These are phyloP conservation scores for Merodon equestris DNA, from an alignment of 2,888 invertebrate species.

Conservation along the genomic window DNA sequence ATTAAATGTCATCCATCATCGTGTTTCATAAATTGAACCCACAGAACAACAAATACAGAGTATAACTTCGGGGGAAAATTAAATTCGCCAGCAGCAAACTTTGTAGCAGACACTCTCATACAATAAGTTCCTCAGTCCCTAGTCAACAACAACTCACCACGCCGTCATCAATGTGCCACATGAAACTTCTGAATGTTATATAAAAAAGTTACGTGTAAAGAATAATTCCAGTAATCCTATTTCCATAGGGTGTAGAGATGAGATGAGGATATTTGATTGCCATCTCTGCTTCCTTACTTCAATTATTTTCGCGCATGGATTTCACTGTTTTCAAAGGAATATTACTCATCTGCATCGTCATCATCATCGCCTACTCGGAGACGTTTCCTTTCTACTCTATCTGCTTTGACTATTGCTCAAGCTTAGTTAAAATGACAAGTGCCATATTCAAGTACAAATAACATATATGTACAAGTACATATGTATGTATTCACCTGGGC, in stretches of 20 bases:
- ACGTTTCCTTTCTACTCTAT: too few relatives aligned
- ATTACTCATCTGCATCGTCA: constrained; percentile 34
- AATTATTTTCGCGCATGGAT: constrained; percentile 47
- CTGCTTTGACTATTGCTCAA: too few relatives aligned
- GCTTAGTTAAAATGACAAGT: too few relatives aligned
- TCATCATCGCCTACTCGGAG: too few relatives aligned
- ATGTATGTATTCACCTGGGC: too few relatives aligned
- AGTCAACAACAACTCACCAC: constrained; percentile 19
- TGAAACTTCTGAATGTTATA: constrained; percentile 27
- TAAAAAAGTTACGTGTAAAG: constrained; percentile 11
- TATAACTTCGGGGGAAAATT: constrained; percentile 35
- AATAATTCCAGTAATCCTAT: constrained; percentile 36
- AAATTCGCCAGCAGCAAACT: constrained; percentile 47
- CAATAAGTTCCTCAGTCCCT: not conserved
- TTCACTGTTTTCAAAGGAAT: constrained; percentile 46
- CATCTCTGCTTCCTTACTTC: too few relatives aligned
- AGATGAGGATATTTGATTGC: too few relatives aligned
- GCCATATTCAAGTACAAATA: too few relatives aligned
- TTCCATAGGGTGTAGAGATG: not conserved
- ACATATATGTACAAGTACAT: too few relatives aligned
- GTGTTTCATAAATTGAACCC: constrained; percentile 48
- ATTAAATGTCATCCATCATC: constrained; percentile 38
- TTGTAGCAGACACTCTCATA: constrained; percentile 30
- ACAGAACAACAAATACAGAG: constrained; percentile 25
- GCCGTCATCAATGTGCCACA: constrained; percentile 38